Evolutionary conservation across 2,797 vertebrate genomes (phyloP), one percentile per base, ranked within the genome.

Genomic region (Orientallactaga sibirica): DNA sequence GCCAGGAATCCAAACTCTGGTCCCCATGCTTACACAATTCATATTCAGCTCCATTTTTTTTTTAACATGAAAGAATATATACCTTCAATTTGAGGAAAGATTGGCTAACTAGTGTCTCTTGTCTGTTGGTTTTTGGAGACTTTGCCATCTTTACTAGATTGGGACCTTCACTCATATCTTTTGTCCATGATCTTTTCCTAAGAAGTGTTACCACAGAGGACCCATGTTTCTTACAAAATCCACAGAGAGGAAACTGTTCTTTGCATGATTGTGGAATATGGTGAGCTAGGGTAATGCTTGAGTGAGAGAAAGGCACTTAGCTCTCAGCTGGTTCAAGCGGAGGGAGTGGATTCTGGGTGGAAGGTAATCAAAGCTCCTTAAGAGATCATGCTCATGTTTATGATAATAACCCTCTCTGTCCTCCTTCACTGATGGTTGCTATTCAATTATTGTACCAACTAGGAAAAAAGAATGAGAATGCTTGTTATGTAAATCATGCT

Each of bases 371-470:
- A 33, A 88, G 92, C 33, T 90, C 71, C 88, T 87, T 88, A 85
- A 93, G 96, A 85, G 71, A 90, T 94, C 87, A 94, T 83, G 76
- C 33, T 33, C 90, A 61, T 41, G 5, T 94, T 96, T 97, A 96
- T 91, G 62, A 15, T 97, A 95, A 85, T 81, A 41, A 7, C 29
- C 58, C 62, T 90, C 79, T 90, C 87, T 92, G 37, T 91, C 85
- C 89, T 97, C 25, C 78, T 90, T 95, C 76, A 73, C 68, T 87
- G 74, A 75, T 76, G 81, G 77, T 43, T 97, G 92, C 74, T 97
- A 62, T 86, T 96, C 78, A 97, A 84, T 97, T 77, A 94, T 83
- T 76, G 20, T 79, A 68, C 82, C 88, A 93, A 77, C 66, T 81
- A 92, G 73, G 73, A 91, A 92, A 61, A 96, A 91, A 85, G 52